Evolutionary conservation across 2,797 vertebrate species (phyloP).

Genomic region (Numenius phaeopus): DNA sequence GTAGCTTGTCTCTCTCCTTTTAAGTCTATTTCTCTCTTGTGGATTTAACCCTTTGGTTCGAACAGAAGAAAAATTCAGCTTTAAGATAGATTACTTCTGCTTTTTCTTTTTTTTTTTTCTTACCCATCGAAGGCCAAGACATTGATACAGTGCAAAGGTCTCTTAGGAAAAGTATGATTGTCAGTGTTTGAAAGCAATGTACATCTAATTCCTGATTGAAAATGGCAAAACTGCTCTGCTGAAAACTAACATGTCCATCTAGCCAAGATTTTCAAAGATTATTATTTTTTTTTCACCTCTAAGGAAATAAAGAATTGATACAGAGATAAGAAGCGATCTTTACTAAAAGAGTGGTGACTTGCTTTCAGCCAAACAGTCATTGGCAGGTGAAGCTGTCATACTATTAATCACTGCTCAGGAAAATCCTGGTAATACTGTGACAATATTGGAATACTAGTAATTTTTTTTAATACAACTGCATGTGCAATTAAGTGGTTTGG

Average conservation of each 20-base stretch:
- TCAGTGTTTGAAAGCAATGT: conserved; percentile 20
- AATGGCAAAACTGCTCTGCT: conserved; percentile 6
- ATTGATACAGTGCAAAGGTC: not conserved
- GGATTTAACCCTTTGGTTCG: not conserved
- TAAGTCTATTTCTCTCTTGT: not conserved
- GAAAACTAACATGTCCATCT: conserved; percentile 18
- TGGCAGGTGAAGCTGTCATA: not conserved
- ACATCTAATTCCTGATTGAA: not conserved
- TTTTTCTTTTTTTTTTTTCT: not conserved
- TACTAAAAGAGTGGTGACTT: not conserved
- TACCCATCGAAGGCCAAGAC: not conserved
- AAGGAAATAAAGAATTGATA: not conserved
- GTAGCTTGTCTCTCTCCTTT: not conserved
- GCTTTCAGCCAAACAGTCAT: not conserved
- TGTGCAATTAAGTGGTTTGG: not conserved
- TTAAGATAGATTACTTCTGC: not conserved
- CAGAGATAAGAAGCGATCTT: not conserved
- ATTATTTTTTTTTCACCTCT: not conserved
- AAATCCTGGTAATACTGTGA: not conserved
- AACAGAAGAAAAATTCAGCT: not conserved
- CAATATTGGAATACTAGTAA: not conserved
- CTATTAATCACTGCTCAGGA: not conserved
- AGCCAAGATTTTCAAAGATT: not conserved
- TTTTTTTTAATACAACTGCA: not conserved
- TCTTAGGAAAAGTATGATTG: conserved; percentile 11